Evolutionary conservation across 1,140 invertebrate species (phyloP).

Genomic region (Drosophila neocordata): DNA sequence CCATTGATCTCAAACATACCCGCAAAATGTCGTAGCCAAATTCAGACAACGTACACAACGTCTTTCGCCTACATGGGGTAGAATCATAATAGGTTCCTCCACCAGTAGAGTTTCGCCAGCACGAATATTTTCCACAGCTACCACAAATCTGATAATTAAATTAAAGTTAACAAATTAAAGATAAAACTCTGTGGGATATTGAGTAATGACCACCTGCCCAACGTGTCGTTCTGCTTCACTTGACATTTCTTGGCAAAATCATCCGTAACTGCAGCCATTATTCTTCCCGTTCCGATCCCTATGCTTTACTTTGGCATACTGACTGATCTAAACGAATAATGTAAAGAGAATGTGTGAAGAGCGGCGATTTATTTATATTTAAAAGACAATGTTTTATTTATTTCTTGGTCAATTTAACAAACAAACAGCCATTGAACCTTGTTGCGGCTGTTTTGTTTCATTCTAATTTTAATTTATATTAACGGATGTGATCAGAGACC

Average conservation of each 20-base stretch:
- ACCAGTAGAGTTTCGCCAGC: conserved; percentile 87
- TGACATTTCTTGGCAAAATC: conserved; percentile 70
- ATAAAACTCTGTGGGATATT: conserved; percentile 7
- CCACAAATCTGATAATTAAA: conserved; percentile 84
- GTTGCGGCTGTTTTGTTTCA: conserved; percentile 8
- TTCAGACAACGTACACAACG: conserved; percentile 72
- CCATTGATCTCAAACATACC: conserved; percentile 66
- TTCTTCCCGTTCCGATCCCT: conserved; percentile 31
- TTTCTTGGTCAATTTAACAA: conserved; percentile 52
- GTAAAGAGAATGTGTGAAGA: conserved; percentile 16
- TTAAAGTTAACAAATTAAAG: background rate
- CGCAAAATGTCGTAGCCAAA: conserved; percentile 58
- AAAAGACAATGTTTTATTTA: conserved; percentile 70
- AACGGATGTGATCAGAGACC: background rate
- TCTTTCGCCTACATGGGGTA: conserved; percentile 84
- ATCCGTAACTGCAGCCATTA: conserved; percentile 59
- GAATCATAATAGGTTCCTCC: conserved; percentile 88
- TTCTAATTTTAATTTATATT: conserved; percentile 6
- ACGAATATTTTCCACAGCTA: conserved; percentile 86
- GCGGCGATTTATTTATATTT: conserved; percentile 64
- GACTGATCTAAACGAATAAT: conserved; percentile 17
- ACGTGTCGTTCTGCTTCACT: conserved; percentile 55
- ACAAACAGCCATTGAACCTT: conserved; percentile 49
- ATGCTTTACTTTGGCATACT: conserved; percentile 47
- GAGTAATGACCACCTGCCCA: conserved; percentile 80